phyloP scores from a whole-genome alignment of 2,888 invertebrate genomes.

The Eumacrocentrus americanus region DNA sequence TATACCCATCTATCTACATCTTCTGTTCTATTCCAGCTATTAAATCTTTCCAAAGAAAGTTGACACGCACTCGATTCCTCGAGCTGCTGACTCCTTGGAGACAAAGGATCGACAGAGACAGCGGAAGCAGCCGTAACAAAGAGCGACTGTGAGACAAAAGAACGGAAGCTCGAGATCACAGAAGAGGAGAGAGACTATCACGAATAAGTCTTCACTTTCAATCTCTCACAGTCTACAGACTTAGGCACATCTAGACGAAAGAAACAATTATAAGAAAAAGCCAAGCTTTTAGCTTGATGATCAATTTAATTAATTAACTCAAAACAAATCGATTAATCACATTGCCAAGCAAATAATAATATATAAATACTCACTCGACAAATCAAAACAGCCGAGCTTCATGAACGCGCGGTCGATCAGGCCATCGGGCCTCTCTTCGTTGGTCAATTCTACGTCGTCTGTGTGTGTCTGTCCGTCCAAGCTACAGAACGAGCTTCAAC shows the following conservation, averaged over 20 bases:
- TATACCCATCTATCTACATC: not conserved
- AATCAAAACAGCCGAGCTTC: slow-evolving; percentile 59
- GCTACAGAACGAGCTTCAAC: slow-evolving; percentile 27
- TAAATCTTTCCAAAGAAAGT: slow-evolving; percentile 14
- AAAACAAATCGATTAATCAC: too few relatives aligned
- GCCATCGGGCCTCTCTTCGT: slow-evolving; percentile 42
- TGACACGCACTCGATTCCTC: slow-evolving; percentile 29
- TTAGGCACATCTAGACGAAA: not conserved
- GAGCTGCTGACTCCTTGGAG: slow-evolving; percentile 12
- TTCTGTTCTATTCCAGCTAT: slow-evolving; percentile 10
- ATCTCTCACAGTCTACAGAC: not conserved
- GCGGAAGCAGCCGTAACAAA: slow-evolving; percentile 14
- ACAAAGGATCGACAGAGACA: slow-evolving; percentile 22
- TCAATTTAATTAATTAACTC: too few relatives aligned
- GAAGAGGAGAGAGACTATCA: not conserved
- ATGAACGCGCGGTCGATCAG: slow-evolving; percentile 52
- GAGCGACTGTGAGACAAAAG: slow-evolving; percentile 10
- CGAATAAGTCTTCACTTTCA: not conserved
- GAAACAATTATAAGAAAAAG: not conserved
- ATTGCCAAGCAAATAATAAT: not conserved
- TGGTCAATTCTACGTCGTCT: slow-evolving; percentile 7
- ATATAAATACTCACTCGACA: slow-evolving; percentile 54
- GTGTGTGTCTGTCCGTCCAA: not conserved
- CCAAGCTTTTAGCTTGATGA: too few relatives aligned
- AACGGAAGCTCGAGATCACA: slow-evolving; percentile 12